These are phyloP conservation scores for Plecotus auritus DNA, from an alignment of 2,113 vertebrate genomes.

Conservation along the genomic window DNA sequence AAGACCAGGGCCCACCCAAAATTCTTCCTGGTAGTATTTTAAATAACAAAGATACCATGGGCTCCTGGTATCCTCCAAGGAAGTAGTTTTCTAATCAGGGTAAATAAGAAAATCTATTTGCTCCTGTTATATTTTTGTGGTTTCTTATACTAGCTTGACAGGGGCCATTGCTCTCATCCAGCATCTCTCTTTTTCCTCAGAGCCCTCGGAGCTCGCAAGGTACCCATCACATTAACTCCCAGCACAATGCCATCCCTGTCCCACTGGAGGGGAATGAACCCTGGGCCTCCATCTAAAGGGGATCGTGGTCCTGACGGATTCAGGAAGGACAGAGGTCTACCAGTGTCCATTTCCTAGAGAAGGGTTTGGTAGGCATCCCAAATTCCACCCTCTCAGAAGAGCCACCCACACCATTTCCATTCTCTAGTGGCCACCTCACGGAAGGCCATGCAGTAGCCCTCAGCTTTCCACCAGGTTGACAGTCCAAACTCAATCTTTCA, in stretches of 20 bases:
- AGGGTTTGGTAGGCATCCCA: neutral
- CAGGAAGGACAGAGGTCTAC: neutral
- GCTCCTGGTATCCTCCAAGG: neutral
- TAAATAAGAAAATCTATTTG: neutral
- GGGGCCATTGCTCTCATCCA: neutral
- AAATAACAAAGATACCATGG: neutral
- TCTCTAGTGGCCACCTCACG: neutral
- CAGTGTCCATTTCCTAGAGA: neutral
- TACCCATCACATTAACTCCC: neutral
- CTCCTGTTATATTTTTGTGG: neutral
- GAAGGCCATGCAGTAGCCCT: neutral
- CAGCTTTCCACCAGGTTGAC: neutral
- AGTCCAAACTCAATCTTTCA: constrained; percentile 48
- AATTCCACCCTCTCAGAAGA: neutral
- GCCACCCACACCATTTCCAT: neutral
- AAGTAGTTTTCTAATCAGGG: neutral
- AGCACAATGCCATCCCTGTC: neutral
- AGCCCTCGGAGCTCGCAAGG: neutral
- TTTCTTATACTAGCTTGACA: neutral
- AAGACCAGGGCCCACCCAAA: neutral
- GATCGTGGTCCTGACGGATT: neutral
- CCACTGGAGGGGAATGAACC: neutral
- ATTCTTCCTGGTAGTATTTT: neutral
- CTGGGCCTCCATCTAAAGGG: neutral
- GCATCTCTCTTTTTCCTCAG: neutral